A percentile compares a stretch with the other conserved stretches of the same genome.
Evolutionary conservation across 1,140 invertebrate genomes (phyloP).

Genomic region (Mercenaria mercenaria): DNA sequence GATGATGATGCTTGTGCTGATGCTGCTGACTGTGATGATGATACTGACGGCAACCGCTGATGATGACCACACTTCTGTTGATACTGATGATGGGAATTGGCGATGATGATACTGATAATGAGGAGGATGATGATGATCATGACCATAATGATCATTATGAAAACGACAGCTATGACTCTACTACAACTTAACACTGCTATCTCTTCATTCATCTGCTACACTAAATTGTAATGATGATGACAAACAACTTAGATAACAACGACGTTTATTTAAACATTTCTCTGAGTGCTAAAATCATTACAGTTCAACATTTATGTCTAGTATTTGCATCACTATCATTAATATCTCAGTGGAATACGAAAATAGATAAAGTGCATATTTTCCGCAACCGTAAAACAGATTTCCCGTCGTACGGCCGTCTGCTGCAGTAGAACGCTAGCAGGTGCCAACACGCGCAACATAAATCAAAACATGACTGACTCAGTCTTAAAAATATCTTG

Average conservation of each 20-base stretch:
- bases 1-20: not conserved
- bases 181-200: too few species aligned
- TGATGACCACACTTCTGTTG: not conserved
- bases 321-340: not conserved
- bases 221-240: too few species aligned
- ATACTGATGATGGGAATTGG: not conserved
- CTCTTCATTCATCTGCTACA: too few species aligned
- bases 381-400: not conserved
- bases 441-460: not conserved
- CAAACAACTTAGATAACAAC: too few species aligned
- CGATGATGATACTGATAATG: not conserved
- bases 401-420: not conserved
- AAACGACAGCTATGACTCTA: too few species aligned
- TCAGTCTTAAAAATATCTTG: conserved; percentile 9
- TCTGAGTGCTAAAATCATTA: not conserved
- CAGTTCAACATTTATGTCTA: not conserved
- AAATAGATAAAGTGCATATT: not conserved
- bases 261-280: not conserved
- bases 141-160: not conserved
- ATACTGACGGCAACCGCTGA: not conserved
- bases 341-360: not conserved
- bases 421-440: not conserved
- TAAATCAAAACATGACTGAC: conserved; percentile 8
- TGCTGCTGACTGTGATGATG: too few species aligned
- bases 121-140: not conserved